Evolutionary conservation across 2,113 vertebrate species (phyloP).

Genomic region (Ctenomys sociabilis): DNA sequence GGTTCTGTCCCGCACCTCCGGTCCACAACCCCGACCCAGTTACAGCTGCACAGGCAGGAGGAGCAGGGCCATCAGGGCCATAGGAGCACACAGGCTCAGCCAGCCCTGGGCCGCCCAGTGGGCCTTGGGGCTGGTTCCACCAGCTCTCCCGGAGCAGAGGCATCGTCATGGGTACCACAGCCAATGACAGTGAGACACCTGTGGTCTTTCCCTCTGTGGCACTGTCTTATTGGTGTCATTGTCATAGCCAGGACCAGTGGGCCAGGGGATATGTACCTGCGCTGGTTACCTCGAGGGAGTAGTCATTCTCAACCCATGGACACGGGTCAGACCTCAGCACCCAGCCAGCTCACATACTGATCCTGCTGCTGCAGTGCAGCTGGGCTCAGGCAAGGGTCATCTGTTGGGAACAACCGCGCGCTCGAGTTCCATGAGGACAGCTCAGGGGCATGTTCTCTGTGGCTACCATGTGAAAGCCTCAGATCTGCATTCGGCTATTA

Average conservation of each 20-base stretch:
- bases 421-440: not conserved
- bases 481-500: not conserved
- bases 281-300: not conserved
- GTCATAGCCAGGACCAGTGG: not conserved
- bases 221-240: not conserved
- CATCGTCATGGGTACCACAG: accelerated
- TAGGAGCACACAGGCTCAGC: not conserved
- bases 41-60: not conserved
- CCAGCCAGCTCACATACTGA: accelerated
- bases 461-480: not conserved
- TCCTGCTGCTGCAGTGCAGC: not conserved
- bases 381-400: not conserved
- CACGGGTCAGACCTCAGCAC: accelerated
- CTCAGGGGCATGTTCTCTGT: not conserved
- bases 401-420: not conserved
- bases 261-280: not conserved
- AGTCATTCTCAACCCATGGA: not conserved
- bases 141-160: accelerated
- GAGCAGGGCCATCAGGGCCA: accelerated
- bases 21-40: accelerated
- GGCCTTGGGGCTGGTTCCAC: not conserved
- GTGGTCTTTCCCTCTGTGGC: not conserved
- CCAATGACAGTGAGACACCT: accelerated
- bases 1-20: no score
- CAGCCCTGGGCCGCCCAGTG: no score